Evolutionary conservation across 30 jellyfish, hydroid and myxozoan genomes (phyloP).

Genomic region (Aurelia sp.): DNA sequence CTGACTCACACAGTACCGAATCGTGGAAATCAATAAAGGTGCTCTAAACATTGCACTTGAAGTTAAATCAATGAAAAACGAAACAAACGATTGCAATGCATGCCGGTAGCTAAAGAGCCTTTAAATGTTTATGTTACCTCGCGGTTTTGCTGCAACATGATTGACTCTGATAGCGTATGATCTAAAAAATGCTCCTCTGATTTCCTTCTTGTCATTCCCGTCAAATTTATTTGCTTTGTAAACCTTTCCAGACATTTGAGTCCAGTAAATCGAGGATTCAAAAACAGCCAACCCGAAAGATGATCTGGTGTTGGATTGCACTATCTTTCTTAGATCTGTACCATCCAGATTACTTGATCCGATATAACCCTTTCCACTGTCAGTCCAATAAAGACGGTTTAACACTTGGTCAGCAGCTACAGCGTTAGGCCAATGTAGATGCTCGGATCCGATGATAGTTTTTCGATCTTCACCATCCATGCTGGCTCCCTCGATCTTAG

Average conservation of each 20-base stretch:
- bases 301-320: slow-evolving; percentile 42
- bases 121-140: slow-evolving; percentile 35
- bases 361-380: slow-evolving; percentile 59
- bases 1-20: too few species aligned
- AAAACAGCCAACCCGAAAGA: slow-evolving; percentile 92
- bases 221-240: slow-evolving; percentile 77
- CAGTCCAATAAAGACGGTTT: slow-evolving; percentile 90
- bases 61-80: too few species aligned
- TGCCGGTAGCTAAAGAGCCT: too few species aligned
- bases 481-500: slow-evolving; percentile 90
- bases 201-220: slow-evolving; percentile 67
- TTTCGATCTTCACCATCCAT: slow-evolving; percentile 88
- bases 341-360: slow-evolving; percentile 94
- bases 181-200: slow-evolving; percentile 71
- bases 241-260: slow-evolving; percentile 68
- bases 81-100: too few species aligned
- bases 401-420: slow-evolving; percentile 79
- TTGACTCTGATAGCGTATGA: slow-evolving; percentile 81
- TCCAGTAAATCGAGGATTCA: slow-evolving; percentile 91
- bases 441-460: slow-evolving; percentile 54
- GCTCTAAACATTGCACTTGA: too few species aligned
- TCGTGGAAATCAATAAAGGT: too few species aligned
- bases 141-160: slow-evolving; percentile 88
- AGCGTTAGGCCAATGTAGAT: slow-evolving; percentile 79
- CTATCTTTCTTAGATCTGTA: slow-evolving; percentile 48